These are phyloP conservation scores for Prenolepis imparis DNA, from an alignment of 2,888 invertebrate genomes.

Conservation along the genomic window DNA sequence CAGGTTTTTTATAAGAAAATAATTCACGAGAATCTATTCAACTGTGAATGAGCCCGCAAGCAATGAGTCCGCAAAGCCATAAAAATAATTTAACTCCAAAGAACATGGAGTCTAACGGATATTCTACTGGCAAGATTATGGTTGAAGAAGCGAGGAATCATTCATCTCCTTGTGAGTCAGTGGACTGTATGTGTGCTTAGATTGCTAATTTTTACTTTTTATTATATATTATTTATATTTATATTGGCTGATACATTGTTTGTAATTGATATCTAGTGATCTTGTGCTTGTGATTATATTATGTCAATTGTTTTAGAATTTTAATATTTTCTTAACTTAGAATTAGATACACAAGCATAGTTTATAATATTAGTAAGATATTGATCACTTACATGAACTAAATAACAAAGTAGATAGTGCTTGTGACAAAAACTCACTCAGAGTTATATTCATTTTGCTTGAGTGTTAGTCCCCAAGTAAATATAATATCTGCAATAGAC, in stretches of 20 bases:
- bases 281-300: conserved; percentile 4
- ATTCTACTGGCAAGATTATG: conserved; percentile 75
- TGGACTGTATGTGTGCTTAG: conserved; percentile 85
- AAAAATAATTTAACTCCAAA: conserved; percentile 86
- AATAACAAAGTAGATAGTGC: conserved; percentile 13
- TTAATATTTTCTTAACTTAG: background rate
- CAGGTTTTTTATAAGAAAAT: conserved; percentile 53
- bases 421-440: background rate
- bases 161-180: conserved; percentile 86
- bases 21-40: conserved; percentile 64
- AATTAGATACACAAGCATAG: background rate
- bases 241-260: conserved; percentile 1
- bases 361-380: background rate
- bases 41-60: conserved; percentile 59
- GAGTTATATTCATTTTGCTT: conserved; percentile 2
- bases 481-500: background rate
- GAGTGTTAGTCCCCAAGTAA: background rate
- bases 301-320: background rate
- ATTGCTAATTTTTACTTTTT: conserved; percentile 81
- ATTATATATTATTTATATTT: conserved; percentile 47
- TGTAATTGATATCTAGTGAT: background rate
- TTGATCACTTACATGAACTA: background rate
- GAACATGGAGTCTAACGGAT: conserved; percentile 84
- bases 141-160: conserved; percentile 79
- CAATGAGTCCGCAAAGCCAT: conserved; percentile 88